phyloP scores from a whole-genome alignment of 53 echinoderm and acorn worm species.

The Echinarachnius parma region DNA sequence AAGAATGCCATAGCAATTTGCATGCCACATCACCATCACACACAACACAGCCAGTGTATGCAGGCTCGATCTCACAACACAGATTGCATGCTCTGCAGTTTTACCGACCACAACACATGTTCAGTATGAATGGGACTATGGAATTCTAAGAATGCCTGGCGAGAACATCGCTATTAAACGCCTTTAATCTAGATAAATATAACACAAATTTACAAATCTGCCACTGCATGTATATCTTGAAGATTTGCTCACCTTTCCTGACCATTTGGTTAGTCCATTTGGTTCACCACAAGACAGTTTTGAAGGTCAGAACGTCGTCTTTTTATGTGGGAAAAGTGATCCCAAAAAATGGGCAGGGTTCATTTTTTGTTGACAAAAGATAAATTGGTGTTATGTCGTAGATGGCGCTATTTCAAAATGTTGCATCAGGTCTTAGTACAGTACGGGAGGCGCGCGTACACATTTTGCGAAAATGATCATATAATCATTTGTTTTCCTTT shows the following conservation, averaged over 20 bases:
- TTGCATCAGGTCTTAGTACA: no score
- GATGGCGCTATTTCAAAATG: constrained; percentile 18
- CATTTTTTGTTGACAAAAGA: constrained; percentile 42
- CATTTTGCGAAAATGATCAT: no score
- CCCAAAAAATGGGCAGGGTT: constrained; percentile 33
- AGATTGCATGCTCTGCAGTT: no score
- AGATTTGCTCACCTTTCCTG: constrained; percentile 30
- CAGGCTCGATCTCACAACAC: no score
- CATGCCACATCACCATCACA: no score
- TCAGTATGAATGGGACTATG: constrained; percentile 45
- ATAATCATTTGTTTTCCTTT: no score
- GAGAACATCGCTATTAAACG: constrained; percentile 10
- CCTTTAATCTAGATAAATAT: neutral
- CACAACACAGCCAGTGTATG: no score
- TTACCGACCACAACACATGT: no score
- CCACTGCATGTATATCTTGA: neutral
- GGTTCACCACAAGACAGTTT: constrained; percentile 13
- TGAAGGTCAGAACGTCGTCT: neutral
- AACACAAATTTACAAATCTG: neutral
- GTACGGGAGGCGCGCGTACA: no score
- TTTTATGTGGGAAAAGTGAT: neutral
- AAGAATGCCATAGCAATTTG: no score
- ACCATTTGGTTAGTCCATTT: constrained; percentile 48
- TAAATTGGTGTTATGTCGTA: neutral
- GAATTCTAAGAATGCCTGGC: constrained; percentile 33